Conservation (phyloP, 1,140 invertebrate genomes). For the Ectropis grisescens region DNA sequence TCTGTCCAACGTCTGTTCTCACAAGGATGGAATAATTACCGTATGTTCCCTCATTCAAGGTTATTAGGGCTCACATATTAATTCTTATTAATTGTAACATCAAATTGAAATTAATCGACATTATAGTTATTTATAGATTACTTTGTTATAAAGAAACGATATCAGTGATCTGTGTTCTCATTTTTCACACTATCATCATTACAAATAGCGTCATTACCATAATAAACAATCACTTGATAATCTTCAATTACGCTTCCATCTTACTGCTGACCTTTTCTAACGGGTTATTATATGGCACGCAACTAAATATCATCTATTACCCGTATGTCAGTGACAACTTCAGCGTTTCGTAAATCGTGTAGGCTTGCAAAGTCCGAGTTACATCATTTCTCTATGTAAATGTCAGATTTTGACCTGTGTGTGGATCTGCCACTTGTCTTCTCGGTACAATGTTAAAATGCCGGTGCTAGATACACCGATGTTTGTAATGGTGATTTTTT, state of each 20-base stretch:
- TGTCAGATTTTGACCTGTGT: conserved; percentile 45
- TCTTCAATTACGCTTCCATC: conserved; percentile 18
- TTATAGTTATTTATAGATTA: not conserved
- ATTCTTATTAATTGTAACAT: too few species aligned
- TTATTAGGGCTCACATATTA: too few species aligned
- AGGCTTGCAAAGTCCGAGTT: conserved; percentile 13
- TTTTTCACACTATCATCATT: conserved; percentile 1
- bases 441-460: not conserved
- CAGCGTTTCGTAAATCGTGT: conserved; percentile 12
- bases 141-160: conserved; percentile 1
- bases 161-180: too few species aligned
- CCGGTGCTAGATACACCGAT: too few species aligned
- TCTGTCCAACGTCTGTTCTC: too few species aligned
- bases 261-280: conserved; percentile 28
- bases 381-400: conserved; percentile 35
- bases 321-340: conserved; percentile 28
- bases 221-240: conserved; percentile 5
- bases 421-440: conserved; percentile 25
- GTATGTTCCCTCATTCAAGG: too few species aligned
- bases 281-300: conserved; percentile 22
- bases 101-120: too few species aligned
- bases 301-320: conserved; percentile 38
- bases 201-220: conserved; percentile 2
- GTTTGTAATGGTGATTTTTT: too few species aligned
- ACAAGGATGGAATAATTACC: too few species aligned